These are phyloP conservation scores for Zootermopsis nevadensis DNA, from an alignment of 2,888 invertebrate genomes.

Conservation along the genomic window DNA sequence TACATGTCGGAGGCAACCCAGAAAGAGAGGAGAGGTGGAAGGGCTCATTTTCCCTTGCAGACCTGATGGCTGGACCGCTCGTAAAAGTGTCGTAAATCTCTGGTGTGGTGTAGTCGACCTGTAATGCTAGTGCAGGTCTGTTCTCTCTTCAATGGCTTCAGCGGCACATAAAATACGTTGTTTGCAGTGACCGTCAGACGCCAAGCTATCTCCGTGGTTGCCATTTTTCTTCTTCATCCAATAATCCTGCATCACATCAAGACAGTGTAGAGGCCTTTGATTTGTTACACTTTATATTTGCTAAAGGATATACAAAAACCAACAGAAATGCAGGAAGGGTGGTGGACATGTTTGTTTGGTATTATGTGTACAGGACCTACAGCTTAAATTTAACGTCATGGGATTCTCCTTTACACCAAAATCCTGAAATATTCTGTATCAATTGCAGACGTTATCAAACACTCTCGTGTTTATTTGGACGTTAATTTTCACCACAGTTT, in stretches of 20 bases:
- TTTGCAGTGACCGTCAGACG: slow-evolving; percentile 46
- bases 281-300: slow-evolving; percentile 38
- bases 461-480: too few relatives aligned
- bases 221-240: slow-evolving; percentile 41
- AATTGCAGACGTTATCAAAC: too few relatives aligned
- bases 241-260: slow-evolving; percentile 14
- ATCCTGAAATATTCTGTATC: too few relatives aligned
- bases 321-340: too few relatives aligned
- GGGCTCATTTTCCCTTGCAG: slow-evolving; percentile 52
- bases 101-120: slow-evolving; percentile 42
- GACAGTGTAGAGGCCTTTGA: slow-evolving; percentile 21
- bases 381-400: too few relatives aligned
- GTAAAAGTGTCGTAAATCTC: slow-evolving; percentile 53
- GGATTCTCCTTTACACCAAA: too few relatives aligned
- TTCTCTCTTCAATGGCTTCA: slow-evolving; percentile 46
- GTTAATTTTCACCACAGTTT: too few relatives aligned
- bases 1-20: slow-evolving; percentile 48
- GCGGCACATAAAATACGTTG: slow-evolving; percentile 50
- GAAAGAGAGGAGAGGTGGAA: slow-evolving; percentile 49
- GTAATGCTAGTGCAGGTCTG: slow-evolving; percentile 20
- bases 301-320: neutral
- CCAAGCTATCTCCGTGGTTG: slow-evolving; percentile 45
- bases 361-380: too few relatives aligned
- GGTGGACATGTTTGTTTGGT: too few relatives aligned
- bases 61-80: slow-evolving; percentile 49